Evolutionary conservation across 2,113 vertebrate species (phyloP).

Genomic region (Pontoporia blainvillei): DNA sequence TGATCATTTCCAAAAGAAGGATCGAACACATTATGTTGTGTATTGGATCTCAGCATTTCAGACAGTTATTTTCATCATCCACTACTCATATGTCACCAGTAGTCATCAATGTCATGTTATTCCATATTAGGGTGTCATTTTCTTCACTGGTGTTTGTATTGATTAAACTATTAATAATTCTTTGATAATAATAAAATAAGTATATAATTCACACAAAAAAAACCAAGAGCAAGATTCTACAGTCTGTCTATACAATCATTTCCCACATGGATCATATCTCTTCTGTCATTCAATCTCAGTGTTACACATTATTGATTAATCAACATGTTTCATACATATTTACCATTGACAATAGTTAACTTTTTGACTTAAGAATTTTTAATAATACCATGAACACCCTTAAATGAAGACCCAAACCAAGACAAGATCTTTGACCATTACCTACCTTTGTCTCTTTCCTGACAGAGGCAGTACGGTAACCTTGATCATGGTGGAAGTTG

Average conservation of each 20-base stretch:
- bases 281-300: background rate
- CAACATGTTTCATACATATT: background rate
- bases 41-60: background rate
- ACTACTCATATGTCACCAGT: background rate
- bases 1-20: background rate
- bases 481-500: background rate
- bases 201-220: background rate
- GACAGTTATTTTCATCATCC: too few species aligned
- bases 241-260: background rate
- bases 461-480: background rate
- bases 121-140: background rate
- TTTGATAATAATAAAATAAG: background rate
- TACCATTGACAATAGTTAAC: background rate
- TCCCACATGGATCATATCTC: background rate
- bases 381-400: background rate
- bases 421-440: background rate
- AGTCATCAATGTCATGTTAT: background rate
- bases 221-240: background rate
- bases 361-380: background rate
- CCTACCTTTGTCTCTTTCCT: background rate
- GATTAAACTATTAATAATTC: background rate
- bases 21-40: background rate
- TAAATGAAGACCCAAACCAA: background rate
- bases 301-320: background rate
- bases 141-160: background rate